phyloP scores from a whole-genome alignment of 1,140 invertebrate species.

The Apis dorsata region DNA sequence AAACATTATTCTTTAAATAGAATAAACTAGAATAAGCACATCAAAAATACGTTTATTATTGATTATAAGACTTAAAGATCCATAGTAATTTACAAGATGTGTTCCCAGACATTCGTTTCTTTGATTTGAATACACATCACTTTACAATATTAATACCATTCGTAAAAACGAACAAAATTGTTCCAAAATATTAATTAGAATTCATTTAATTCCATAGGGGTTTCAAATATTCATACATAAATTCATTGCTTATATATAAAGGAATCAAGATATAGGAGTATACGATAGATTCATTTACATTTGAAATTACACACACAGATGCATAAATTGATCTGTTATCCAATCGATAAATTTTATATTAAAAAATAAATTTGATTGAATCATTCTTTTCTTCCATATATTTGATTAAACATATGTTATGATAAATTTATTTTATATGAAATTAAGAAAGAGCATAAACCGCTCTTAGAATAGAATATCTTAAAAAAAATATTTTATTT shows the following conservation, averaged over 20 bases:
- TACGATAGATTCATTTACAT: constrained; percentile 6
- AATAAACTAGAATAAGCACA: constrained; percentile 68
- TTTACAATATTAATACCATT: constrained; percentile 60
- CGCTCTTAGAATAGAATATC: constrained; percentile 30
- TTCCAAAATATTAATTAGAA: constrained; percentile 64
- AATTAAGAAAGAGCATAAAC: constrained; percentile 6
- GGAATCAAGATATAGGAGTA: not conserved
- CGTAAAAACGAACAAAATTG: constrained; percentile 64
- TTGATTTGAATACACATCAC: constrained; percentile 64
- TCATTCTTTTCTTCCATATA: constrained; percentile 13
- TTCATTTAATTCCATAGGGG: constrained; percentile 39
- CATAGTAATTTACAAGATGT: constrained; percentile 66
- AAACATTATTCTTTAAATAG: not conserved
- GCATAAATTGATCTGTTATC: not conserved
- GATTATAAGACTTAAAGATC: constrained; percentile 64
- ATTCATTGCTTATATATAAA: not conserved
- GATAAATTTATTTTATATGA: not conserved
- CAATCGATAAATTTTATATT: constrained; percentile 10
- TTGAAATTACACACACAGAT: not conserved
- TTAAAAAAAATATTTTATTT: not conserved
- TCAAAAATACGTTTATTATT: constrained; percentile 77
- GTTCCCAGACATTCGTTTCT: constrained; percentile 60
- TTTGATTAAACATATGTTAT: not conserved
- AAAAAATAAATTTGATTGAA: constrained; percentile 31
- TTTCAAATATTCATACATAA: not conserved